A percentile compares a stretch with the other conserved stretches of the same genome.
phyloP scores from a whole-genome alignment of 1,140 invertebrate species.

The Venturia canescens region DNA sequence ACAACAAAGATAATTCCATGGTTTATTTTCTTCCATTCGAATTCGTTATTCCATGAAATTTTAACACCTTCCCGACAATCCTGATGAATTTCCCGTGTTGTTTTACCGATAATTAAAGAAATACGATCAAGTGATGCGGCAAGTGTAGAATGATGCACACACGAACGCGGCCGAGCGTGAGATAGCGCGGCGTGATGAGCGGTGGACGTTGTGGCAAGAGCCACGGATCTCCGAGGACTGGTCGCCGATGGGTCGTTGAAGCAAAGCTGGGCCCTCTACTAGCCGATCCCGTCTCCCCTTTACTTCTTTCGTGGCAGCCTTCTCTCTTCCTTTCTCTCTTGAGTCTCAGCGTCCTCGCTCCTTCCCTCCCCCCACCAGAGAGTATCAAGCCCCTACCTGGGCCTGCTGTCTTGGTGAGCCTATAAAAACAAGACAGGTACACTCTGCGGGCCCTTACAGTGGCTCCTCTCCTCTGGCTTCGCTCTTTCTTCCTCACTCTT shows the following conservation, averaged over 20 bases:
- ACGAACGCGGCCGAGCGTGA: slow-evolving; percentile 39
- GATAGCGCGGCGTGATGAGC: slow-evolving; percentile 35
- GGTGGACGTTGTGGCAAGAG: slow-evolving; percentile 62
- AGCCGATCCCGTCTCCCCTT: slow-evolving; percentile 61
- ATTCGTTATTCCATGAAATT: not conserved
- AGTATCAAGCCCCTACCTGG: slow-evolving; percentile 59
- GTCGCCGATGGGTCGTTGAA: slow-evolving; percentile 64
- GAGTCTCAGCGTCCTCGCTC: slow-evolving; percentile 48
- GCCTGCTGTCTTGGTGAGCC: slow-evolving; percentile 70
- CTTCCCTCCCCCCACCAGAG: slow-evolving; percentile 51
- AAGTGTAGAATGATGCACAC: slow-evolving; percentile 28
- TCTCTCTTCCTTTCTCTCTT: slow-evolving; percentile 50
- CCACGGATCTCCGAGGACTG: slow-evolving; percentile 72
- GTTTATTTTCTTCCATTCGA: not conserved
- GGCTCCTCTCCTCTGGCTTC: slow-evolving; percentile 63
- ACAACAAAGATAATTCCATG: slow-evolving; percentile 42
- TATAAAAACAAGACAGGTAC: slow-evolving; percentile 78
- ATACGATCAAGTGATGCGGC: not conserved
- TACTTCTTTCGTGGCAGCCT: slow-evolving; percentile 41
- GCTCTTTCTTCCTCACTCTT: slow-evolving; percentile 53
- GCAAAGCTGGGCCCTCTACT: slow-evolving; percentile 68
- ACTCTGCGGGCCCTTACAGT: slow-evolving; percentile 74
- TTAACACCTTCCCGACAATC: not conserved
- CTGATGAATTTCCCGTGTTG: not conserved
- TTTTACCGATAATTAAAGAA: not conserved